Evolutionary conservation across 1,140 invertebrate species (phyloP).

Genomic region (Pseudoatta argentina): DNA sequence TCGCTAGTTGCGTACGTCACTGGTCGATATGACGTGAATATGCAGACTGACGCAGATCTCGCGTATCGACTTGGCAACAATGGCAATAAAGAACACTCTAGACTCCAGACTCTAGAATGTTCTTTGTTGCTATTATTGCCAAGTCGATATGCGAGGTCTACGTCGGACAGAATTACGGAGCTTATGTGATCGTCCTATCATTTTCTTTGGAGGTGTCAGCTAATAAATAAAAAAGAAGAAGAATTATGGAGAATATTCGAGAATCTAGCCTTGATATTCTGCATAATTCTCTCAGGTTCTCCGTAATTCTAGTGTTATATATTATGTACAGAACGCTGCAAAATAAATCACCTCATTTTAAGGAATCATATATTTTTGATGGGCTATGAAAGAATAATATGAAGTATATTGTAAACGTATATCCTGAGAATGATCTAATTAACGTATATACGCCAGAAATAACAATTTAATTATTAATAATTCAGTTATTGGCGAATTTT

Average conservation of each 20-base stretch:
- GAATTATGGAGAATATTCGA: too few species aligned
- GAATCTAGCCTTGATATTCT: too few species aligned
- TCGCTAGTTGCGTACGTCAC: neutral
- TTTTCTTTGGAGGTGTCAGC: too few species aligned
- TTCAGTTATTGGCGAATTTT: neutral
- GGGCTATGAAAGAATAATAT: neutral
- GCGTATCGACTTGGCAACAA: conserved; percentile 10
- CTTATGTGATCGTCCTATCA: too few species aligned
- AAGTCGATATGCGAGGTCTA: neutral
- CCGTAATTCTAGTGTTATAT: neutral
- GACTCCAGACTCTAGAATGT: neutral
- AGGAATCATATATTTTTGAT: neutral
- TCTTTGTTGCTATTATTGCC: conserved; percentile 18
- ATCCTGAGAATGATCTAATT: neutral
- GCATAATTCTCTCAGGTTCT: neutral
- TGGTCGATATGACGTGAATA: neutral
- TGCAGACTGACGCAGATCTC: neutral
- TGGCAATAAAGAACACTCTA: conserved; percentile 16
- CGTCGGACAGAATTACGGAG: too few species aligned
- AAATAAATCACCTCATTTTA: neutral
- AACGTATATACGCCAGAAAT: neutral
- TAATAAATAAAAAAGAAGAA: too few species aligned
- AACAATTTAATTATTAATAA: neutral
- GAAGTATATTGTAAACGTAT: neutral
- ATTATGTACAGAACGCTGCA: neutral